Evolutionary conservation across 2,113 vertebrate genomes (phyloP).

Genomic region (Panurus biarmicus): DNA sequence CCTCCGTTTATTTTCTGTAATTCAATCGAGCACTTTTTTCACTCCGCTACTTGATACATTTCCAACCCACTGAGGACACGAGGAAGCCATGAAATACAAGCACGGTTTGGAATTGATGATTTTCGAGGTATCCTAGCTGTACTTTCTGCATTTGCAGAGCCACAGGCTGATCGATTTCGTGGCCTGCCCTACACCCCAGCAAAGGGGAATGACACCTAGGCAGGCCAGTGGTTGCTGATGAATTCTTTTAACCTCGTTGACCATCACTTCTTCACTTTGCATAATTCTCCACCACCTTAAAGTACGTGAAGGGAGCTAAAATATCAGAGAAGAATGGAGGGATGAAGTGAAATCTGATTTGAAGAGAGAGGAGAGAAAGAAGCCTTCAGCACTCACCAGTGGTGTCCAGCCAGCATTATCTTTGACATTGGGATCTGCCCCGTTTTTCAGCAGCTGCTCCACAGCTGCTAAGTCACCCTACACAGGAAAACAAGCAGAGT

Average conservation of each 20-base stretch:
- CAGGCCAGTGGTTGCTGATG: background rate
- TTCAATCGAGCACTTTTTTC: background rate
- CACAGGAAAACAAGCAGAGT: background rate
- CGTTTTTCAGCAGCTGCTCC: conserved; percentile 79
- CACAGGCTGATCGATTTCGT: background rate
- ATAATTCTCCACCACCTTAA: background rate
- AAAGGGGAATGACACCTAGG: background rate
- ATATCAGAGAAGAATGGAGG: background rate
- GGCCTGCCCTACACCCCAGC: background rate
- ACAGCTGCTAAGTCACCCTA: conserved; percentile 84
- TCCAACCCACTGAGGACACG: background rate
- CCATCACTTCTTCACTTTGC: background rate
- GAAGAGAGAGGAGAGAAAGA: background rate
- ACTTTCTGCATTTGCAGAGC: background rate
- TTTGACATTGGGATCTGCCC: conserved; percentile 92
- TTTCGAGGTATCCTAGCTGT: background rate
- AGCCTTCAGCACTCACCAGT: conserved; percentile 72
- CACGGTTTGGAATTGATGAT: background rate
- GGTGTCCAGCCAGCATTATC: conserved; percentile 97
- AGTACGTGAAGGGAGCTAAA: background rate
- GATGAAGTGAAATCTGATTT: background rate
- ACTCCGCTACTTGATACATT: background rate
- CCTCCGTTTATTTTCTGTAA: background rate
- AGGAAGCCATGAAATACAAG: background rate
- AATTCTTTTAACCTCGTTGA: background rate